Percentiles rank a stretch among this genome's conserved stretches.
Conservation (phyloP, 2,113 vertebrate genomes). For the Bos taurus region ARS-UCD2.0 NC_037328.1:133060501-133061000, state of each 20-base stretch:
- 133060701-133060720: neutral
- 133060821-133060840: neutral
- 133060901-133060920: neutral
- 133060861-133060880: neutral
- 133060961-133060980: neutral
- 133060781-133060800: neutral
- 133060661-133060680: neutral
- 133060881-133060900: neutral
- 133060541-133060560: neutral
- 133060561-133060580: neutral
- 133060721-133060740: neutral
- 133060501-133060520: neutral
- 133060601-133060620: neutral
- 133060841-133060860: neutral
- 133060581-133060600: neutral
- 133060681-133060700: neutral
- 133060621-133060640: neutral
- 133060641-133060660: neutral
- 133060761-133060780: neutral
- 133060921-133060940: neutral
- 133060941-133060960: neutral
- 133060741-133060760: neutral
- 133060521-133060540: neutral
- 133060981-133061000: neutral
- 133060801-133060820: neutral